Conservation (phyloP, 2,113 vertebrate genomes). For the Ceyx margarethae region DNA sequence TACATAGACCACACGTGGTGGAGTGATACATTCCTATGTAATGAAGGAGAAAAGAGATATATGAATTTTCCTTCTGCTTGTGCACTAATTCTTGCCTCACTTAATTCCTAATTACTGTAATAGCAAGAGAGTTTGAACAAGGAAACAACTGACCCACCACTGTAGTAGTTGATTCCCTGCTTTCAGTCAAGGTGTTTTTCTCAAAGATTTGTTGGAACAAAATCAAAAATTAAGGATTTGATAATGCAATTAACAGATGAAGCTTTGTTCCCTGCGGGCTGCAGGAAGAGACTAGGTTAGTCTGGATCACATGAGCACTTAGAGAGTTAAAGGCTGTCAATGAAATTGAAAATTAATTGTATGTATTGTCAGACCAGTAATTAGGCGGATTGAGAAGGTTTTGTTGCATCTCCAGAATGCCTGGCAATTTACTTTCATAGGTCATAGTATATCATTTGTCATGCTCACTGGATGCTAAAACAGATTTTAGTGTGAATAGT, state of each 20-base stretch:
- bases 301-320: background rate
- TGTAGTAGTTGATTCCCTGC: background rate
- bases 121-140: background rate
- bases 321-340: background rate
- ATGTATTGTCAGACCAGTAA: background rate
- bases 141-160: background rate
- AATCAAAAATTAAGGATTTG: background rate
- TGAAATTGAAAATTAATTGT: slow-evolving; percentile 16
- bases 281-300: background rate
- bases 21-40: background rate
- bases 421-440: background rate
- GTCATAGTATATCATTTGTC: slow-evolving; percentile 11
- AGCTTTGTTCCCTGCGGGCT: background rate
- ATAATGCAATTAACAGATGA: background rate
- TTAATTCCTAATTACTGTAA: background rate
- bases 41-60: background rate
- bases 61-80: background rate
- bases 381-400: background rate
- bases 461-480: background rate
- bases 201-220: background rate
- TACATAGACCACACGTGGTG: background rate
- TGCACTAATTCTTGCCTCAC: background rate
- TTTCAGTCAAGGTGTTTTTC: background rate
- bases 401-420: background rate
- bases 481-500: slow-evolving; percentile 2